Conservation (phyloP, 1,140 invertebrate species). For the Drosophila kanapiae region DNA sequence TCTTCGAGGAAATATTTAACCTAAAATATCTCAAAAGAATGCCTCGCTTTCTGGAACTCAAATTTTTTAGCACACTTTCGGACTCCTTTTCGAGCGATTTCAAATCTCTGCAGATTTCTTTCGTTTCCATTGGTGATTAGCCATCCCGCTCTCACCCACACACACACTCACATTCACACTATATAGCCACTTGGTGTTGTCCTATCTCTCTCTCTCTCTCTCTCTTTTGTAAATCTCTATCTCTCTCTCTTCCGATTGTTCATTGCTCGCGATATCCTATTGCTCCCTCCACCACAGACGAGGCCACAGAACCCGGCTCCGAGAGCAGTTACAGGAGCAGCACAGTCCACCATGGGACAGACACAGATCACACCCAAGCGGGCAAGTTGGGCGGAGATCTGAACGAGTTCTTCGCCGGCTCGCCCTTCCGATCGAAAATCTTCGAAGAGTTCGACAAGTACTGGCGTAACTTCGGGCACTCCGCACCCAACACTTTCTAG, state of each 20-base stretch:
- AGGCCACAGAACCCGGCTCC: conserved; percentile 44
- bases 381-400: conserved; percentile 54
- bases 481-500: conserved; percentile 51
- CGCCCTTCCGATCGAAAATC: conserved; percentile 77
- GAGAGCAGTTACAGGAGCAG: conserved; percentile 36
- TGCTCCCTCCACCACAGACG: conserved; percentile 65
- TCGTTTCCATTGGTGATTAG: neutral
- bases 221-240: conserved; percentile 40
- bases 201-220: conserved; percentile 36
- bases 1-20: no score
- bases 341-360: conserved; percentile 17
- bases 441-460: conserved; percentile 81
- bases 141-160: conserved; percentile 5
- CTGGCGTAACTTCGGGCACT: conserved; percentile 78
- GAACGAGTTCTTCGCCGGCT: conserved; percentile 73
- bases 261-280: conserved; percentile 48
- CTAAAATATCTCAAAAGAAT: neutral
- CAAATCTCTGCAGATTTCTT: neutral
- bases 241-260: conserved; percentile 48
- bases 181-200: conserved; percentile 40
- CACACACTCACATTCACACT: conserved; percentile 11
- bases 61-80: neutral
- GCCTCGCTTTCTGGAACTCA: no score
- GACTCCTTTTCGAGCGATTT: neutral
- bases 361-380: conserved; percentile 45